phyloP scores from a whole-genome alignment of 1,140 invertebrate species.

The Diorhabda elongata region DNA sequence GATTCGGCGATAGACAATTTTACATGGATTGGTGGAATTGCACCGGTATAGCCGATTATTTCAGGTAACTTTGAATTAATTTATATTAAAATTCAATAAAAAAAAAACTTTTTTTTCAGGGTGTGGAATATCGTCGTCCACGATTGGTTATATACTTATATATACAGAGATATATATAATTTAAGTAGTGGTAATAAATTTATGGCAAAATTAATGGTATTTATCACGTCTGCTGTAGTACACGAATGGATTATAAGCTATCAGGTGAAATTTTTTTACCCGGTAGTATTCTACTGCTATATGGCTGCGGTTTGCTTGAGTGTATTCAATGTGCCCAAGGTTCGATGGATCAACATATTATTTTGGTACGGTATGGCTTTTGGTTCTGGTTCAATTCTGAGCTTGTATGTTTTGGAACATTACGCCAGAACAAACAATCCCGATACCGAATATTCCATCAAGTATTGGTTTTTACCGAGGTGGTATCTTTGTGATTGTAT shows the following conservation, averaged over 20 bases:
- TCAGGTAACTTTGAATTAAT: constrained; percentile 41
- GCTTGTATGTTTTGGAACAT: constrained; percentile 80
- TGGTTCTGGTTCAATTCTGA: constrained; percentile 72
- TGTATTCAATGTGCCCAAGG: constrained; percentile 53
- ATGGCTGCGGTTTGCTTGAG: constrained; percentile 57
- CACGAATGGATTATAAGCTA: constrained; percentile 76
- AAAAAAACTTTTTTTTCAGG: constrained; percentile 42
- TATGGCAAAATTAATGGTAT: constrained; percentile 56
- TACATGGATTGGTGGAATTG: constrained; percentile 96
- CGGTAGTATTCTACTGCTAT: constrained; percentile 73
- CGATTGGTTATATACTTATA: constrained; percentile 89
- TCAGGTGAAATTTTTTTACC: constrained; percentile 80
- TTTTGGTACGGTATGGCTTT: constrained; percentile 75
- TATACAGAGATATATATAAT: constrained; percentile 81
- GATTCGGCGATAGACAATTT: constrained; percentile 81
- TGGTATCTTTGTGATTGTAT: constrained; percentile 38
- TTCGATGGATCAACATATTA: constrained; percentile 67
- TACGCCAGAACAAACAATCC: constrained; percentile 79
- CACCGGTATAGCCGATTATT: constrained; percentile 74
- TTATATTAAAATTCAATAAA: too few relatives aligned
- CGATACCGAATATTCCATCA: constrained; percentile 43
- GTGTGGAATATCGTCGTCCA: constrained; percentile 94
- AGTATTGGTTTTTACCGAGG: constrained; percentile 54
- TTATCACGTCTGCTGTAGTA: constrained; percentile 46
- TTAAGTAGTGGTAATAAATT: constrained; percentile 51